Base-by-base conservation (phyloP, 35 echinoderm and acorn worm genomes). In the Chiridota heheva region DNA sequence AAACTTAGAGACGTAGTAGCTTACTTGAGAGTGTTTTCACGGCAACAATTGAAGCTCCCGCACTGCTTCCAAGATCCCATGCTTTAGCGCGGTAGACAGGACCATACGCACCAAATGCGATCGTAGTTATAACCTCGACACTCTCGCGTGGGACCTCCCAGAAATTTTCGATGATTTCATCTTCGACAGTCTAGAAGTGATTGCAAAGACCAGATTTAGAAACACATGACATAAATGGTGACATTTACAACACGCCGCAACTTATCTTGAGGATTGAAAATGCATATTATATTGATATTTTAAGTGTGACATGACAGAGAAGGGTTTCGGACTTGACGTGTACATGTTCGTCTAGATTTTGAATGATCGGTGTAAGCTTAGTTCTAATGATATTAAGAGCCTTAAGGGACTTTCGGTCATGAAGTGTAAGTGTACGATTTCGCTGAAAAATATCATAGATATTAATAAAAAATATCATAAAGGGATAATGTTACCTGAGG, bases 71-170 rank as follows among this genome's bases (percentile, higher is more conserved):
- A 38, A 87, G 42, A 60, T 88, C 86, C 75, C 82, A 86, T 1
- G 87, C 92, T 33, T 87, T 86, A 2, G 63, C 92, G 24, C 81
- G 71, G 45, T 69, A 80, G 7, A 96, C 70, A 27, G 75, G 69
- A 12, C 92, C 92, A 8, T 80, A 90, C 1, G 81, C 76, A 3
- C 92, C 86, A 6, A 55, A 33, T 6, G 86, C 86, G 20, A 96
- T 63, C 51, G 60, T 85, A 8, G 75, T 79, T 7, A 82, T 51
- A 0, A 96, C 58, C 28, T 89, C 74, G 17, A 96, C 69, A 39
- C 87, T 86, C 32, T 96, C 87, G 16, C 82, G 73, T 3, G 92
- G 92, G 15, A 96, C 58, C 66, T 96, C 92, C 76, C 83, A 90
- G 62, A 86, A 86, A 37, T 96, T 90, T 32, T 89, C 67, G 39